Conservation (phyloP, 1,140 invertebrate genomes). For the Bombus terrestris region DNA sequence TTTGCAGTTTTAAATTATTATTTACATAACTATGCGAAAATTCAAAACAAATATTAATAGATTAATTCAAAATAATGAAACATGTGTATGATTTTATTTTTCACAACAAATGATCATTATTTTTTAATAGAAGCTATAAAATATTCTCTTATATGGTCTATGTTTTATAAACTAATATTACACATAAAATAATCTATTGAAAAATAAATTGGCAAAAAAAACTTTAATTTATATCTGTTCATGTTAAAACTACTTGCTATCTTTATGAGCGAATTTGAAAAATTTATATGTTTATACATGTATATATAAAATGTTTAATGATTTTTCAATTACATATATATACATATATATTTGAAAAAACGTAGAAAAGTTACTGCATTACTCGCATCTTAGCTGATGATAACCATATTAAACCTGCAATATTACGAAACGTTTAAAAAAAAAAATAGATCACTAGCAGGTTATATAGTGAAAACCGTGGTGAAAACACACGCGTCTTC, state of each 20-base stretch:
- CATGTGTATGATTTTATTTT: not conserved
- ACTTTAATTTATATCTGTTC: not conserved
- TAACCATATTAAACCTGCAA: no score
- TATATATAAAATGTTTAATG: no score
- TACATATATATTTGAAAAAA: no score
- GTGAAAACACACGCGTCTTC: constrained; percentile 25
- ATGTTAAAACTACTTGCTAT: no score
- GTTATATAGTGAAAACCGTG: not conserved
- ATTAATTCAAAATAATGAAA: not conserved
- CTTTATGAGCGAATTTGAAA: no score
- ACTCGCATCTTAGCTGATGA: no score
- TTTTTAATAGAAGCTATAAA: no score
- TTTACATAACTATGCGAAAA: not conserved
- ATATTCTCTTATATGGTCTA: not conserved
- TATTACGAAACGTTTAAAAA: no score
- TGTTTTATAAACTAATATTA: not conserved
- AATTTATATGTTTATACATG: no score
- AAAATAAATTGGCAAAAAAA: not conserved
- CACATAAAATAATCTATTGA: not conserved
- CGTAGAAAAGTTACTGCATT: no score
- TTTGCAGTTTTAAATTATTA: not conserved
- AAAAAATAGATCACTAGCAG: not conserved
- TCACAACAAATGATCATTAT: no score
- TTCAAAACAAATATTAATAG: not conserved
- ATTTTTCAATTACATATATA: no score